Evolutionary conservation across 1,140 invertebrate species (phyloP), one percentile per base, ranked within the genome.

Genomic region (Pachyrhynchus sulphureomaculatus): DNA sequence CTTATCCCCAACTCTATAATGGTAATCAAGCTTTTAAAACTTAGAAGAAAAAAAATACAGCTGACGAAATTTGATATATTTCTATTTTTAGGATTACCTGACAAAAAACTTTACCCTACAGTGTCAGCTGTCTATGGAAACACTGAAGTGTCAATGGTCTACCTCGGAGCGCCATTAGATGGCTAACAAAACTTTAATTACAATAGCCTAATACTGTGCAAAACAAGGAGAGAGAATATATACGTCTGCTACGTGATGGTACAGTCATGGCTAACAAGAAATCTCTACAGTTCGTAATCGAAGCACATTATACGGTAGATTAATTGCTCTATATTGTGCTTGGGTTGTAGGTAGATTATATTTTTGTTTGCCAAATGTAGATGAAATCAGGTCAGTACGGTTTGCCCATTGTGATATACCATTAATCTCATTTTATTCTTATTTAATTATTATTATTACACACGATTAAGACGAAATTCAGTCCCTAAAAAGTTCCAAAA

Each of bases 131-230:
- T 99, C 26, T 99, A 98, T 83, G 96, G 96, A 62, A 98, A 99
- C 77, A 98, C 96, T 24, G 96, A 99, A 85, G 95, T 99, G n/a
- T 97, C 96, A 20, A 98, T 99, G 95, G 92, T 98, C n/a, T 99
- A 99, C 78, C 80, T 97, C 66, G 96, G 96, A 60, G 87, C 89
- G 42, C 95, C 95, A 15, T 76, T 96, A 68, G 95, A 97, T 86
- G 96, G 95, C 74, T 96, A 88, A 88, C 79, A 80, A 59, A 68
- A 26, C 68, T 61, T 44, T 18, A 58, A 58, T 34, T 41, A 12
- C n/a, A 29, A 18, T 47, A 67, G 56, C 48, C 13, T 24, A 54
- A 32, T 45, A 36, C 17, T 52, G 26, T 48, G 42, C 39, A 60
- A 60, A 51, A 60, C n/a, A 54, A 42, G 64, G 62, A 64, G 64